Base-by-base conservation (phyloP, 2,113 vertebrate species). In the Calypte anna region DNA sequence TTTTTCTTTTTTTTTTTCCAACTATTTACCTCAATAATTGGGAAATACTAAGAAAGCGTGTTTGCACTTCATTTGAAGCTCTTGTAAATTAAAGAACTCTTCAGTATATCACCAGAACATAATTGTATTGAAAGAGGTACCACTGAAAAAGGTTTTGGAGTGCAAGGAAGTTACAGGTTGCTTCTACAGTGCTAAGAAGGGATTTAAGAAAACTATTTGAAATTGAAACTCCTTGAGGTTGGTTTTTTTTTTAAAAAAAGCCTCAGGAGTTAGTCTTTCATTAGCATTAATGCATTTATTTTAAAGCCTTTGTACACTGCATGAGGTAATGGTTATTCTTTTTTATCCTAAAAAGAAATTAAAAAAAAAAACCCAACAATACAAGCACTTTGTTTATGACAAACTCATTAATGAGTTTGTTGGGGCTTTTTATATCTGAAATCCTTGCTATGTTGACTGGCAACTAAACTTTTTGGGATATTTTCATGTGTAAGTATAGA, bases 301-400 rank as follows among this genome's bases (percentile, higher is more conserved):
- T 92, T 80, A 89, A 76, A 86, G 67, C 70, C 40, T 91, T 96
- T 86, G 79, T 93, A 81, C n/a, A 27, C 69, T 96, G 94, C 93
- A 96, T 96, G 85, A 93, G 69, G 82, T 93, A 90, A 96, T 83
- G 48, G 12, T 76, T 94, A 70, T 69, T 91, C 14, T 44, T 95
- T 87, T 94, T 77, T 40, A 78, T 36, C 48, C 23, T 92, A 88
- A 95, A 92, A 88, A 43, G 33, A 64, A 86, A 51, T n/a, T 44
- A 31, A 88, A 93, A 86, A 10, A 30, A 24, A 48, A 3, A 51
- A n/a, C n/a, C 9, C 9, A 3, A 2, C 33, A 63, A 50, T 59
- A 2, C 10, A 72, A 80, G 20, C 19, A 50, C 66, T 95, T 88
- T 90, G 40, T 36, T 89, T 89, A 89, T 68, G 75, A 90, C 28